Evolutionary conservation across 2,113 vertebrate genomes (phyloP).

Genomic region (Dolichotis patagonum): DNA sequence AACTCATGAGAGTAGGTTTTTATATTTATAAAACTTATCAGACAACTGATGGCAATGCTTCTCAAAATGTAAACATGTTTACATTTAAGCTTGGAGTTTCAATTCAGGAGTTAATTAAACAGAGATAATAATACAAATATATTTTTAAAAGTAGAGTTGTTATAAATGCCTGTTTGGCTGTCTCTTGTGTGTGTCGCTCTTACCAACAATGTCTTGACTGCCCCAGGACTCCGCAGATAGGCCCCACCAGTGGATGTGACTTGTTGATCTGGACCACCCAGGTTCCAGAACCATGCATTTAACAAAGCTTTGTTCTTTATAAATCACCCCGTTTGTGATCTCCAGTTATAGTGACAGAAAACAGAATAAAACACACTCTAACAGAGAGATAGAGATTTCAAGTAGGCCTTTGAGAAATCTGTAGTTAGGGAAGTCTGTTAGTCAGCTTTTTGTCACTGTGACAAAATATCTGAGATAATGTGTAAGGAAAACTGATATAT

Average conservation of each 20-base stretch:
- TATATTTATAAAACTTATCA: conserved; percentile 50
- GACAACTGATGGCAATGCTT: background rate
- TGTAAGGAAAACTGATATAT: background rate
- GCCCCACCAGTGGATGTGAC: background rate
- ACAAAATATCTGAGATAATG: background rate
- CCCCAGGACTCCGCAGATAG: background rate
- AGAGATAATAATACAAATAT: background rate
- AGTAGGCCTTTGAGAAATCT: background rate
- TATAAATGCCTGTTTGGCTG: background rate
- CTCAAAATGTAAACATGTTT: conserved; percentile 39
- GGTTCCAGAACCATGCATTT: background rate
- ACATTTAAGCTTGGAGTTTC: conserved; percentile 43
- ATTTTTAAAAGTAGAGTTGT: background rate
- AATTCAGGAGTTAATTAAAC: conserved; percentile 16
- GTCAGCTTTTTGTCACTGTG: background rate
- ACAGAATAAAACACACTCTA: background rate
- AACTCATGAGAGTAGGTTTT: background rate
- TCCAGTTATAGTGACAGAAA: background rate
- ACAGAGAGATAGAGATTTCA: background rate
- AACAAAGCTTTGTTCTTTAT: background rate
- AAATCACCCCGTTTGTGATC: background rate
- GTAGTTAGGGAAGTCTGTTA: background rate
- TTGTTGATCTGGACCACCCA: background rate
- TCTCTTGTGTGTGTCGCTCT: background rate
- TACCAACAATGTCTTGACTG: background rate